phyloP scores from a whole-genome alignment of 2,888 invertebrate species.

The Nomada fucata region DNA sequence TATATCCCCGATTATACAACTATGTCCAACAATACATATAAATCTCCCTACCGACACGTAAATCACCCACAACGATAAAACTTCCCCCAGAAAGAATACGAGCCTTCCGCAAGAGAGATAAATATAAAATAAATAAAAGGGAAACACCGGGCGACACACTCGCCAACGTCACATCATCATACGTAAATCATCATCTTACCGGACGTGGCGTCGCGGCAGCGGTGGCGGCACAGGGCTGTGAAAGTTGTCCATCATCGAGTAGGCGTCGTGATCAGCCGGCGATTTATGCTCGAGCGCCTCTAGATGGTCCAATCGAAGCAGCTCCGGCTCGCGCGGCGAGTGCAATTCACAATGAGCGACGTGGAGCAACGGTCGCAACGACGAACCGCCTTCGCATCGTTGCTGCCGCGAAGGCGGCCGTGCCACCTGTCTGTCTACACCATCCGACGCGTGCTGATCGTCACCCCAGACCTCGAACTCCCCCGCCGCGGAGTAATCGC shows the following conservation, averaged over 20 bases:
- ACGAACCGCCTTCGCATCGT: constrained; percentile 81
- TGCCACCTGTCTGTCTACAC: constrained; percentile 76
- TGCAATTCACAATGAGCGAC: constrained; percentile 83
- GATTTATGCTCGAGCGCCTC: constrained; percentile 80
- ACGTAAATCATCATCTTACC: constrained; percentile 75
- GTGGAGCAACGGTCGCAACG: constrained; percentile 81
- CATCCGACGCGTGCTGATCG: constrained; percentile 78
- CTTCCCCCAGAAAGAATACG: too few species aligned
- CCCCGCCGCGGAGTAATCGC: constrained; percentile 83
- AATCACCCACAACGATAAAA: too few species aligned
- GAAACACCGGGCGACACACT: not conserved
- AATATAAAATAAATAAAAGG: not conserved
- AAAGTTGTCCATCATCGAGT: constrained; percentile 83
- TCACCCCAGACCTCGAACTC: constrained; percentile 84
- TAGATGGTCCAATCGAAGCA: constrained; percentile 81
- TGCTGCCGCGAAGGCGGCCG: constrained; percentile 76
- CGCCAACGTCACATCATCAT: not conserved
- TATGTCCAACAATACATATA: too few species aligned
- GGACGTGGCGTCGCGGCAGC: constrained; percentile 82
- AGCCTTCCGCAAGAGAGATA: not conserved
- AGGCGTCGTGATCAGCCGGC: constrained; percentile 75
- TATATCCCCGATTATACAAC: too few species aligned
- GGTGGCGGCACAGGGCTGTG: constrained; percentile 83
- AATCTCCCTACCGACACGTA: too few species aligned
- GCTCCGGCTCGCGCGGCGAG: constrained; percentile 82